Evolutionary conservation across 2,888 invertebrate species (phyloP).

Genomic region (Amiota minor): DNA sequence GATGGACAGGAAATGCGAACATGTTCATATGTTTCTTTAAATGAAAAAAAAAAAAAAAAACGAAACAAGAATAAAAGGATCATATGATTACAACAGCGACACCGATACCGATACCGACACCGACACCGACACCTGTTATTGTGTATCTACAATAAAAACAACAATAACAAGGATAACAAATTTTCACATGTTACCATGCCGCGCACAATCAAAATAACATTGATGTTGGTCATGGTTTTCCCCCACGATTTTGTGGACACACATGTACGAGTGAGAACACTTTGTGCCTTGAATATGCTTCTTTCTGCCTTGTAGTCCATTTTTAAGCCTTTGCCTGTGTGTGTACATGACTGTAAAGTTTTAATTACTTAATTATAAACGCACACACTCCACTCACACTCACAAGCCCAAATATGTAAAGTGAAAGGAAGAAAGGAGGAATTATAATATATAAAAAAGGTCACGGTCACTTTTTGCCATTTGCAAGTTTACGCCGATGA

Average conservation of each 20-base stretch:
- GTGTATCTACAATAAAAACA: conserved; percentile 26
- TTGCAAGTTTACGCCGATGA: conserved; percentile 31
- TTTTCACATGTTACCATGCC: conserved; percentile 5
- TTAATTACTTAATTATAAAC: conserved; percentile 30
- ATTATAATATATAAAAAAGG: conserved; percentile 41
- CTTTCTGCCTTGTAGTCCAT: neutral
- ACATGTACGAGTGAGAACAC: neutral
- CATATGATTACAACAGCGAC: conserved; percentile 17
- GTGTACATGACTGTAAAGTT: conserved; percentile 22
- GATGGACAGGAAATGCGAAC: conserved; percentile 56
- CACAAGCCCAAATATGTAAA: neutral
- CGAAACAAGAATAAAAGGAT: conserved; percentile 14
- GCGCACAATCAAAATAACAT: conserved; percentile 42
- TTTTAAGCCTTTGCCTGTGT: neutral
- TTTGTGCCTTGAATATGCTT: conserved; percentile 25
- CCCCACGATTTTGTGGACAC: neutral
- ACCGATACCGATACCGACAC: no score
- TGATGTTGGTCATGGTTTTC: conserved; percentile 58
- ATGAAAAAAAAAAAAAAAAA: conserved; percentile 32
- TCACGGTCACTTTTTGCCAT: conserved; percentile 54
- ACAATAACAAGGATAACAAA: conserved; percentile 15
- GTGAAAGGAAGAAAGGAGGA: no score
- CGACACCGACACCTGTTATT: conserved; percentile 43
- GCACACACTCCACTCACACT: conserved; percentile 7
- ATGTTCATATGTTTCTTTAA: conserved; percentile 28